These are phyloP conservation scores for Passer montanus DNA, from an alignment of 2,113 vertebrate species.

Conservation along the genomic window DNA sequence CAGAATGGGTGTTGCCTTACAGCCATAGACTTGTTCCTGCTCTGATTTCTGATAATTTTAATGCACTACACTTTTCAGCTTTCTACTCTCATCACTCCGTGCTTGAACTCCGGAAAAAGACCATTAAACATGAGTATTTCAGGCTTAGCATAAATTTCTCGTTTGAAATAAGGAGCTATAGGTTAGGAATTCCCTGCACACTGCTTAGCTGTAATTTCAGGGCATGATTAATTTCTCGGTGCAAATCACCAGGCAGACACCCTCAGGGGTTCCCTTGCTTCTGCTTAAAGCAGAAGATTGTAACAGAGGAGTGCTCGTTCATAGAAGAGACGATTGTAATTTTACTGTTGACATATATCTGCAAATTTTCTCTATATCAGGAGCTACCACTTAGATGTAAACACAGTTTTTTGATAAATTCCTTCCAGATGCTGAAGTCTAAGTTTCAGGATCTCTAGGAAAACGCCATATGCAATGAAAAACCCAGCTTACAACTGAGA, in stretches of 20 bases:
- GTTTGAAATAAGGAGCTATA: conserved; percentile 29
- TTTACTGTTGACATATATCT: background rate
- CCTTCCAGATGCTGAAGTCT: background rate
- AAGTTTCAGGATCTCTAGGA: background rate
- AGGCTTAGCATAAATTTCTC: conserved; percentile 22
- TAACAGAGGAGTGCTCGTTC: conserved; percentile 3
- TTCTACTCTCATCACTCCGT: background rate
- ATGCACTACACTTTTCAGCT: background rate
- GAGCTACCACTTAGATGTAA: background rate
- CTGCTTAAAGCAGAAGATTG: conserved; percentile 10
- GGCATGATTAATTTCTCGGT: conserved; percentile 45
- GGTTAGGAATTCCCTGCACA: conserved; percentile 60
- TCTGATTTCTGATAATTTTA: conserved; percentile 1
- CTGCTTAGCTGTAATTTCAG: conserved; percentile 46
- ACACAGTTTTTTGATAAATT: background rate
- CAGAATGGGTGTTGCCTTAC: background rate
- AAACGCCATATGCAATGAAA: background rate
- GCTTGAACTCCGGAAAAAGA: conserved; percentile 5
- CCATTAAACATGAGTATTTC: conserved; percentile 17
- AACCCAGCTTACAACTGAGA: background rate
- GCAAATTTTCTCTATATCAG: background rate
- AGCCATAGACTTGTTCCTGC: background rate
- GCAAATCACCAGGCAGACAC: conserved; percentile 38
- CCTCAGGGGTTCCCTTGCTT: conserved; percentile 5
- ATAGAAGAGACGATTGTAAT: background rate